These are phyloP conservation scores for Xyrauchen texanus DNA, from an alignment of 2,113 vertebrate species.

Conservation along the genomic window DNA sequence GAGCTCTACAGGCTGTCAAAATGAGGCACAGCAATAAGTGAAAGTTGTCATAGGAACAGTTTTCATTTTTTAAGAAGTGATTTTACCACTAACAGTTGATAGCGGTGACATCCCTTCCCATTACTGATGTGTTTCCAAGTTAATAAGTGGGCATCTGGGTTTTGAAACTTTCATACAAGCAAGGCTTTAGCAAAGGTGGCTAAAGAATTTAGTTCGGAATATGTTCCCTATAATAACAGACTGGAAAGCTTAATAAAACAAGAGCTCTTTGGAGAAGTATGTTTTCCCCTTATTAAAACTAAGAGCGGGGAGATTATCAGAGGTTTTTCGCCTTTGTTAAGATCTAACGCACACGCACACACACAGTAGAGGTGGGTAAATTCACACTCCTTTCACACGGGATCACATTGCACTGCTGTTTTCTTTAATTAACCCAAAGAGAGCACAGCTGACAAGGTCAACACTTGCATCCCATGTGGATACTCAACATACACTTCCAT, in stretches of 20 bases:
- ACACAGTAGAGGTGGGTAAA: conserved; percentile 34
- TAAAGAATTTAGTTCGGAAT: conserved; percentile 2
- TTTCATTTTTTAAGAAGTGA: not conserved
- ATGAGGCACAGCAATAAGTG: conserved; percentile 1
- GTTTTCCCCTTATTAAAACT: conserved; percentile 8
- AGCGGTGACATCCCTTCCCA: not conserved
- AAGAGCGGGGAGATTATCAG: conserved; percentile 17
- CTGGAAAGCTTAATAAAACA: conserved; percentile 28
- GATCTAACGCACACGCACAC: conserved; percentile 9
- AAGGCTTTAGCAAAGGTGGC: not conserved
- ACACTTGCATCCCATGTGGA: conserved; percentile 67
- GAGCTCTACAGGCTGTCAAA: not conserved
- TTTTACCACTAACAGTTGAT: not conserved
- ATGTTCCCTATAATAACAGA: not conserved
- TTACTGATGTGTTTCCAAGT: not conserved
- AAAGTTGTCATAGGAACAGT: not conserved
- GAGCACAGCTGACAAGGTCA: conserved; percentile 77
- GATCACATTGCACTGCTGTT: conserved; percentile 74
- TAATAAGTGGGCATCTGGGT: not conserved
- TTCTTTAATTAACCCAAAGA: conserved; percentile 82
- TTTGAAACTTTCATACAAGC: no score
- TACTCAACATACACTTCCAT: conserved; percentile 67
- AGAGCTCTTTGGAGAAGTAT: conserved; percentile 1
- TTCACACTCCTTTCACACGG: conserved; percentile 70
- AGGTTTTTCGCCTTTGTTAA: not conserved